These are phyloP conservation scores for Antitype chi DNA, from an alignment of 2,888 invertebrate species.

Conservation along the genomic window DNA sequence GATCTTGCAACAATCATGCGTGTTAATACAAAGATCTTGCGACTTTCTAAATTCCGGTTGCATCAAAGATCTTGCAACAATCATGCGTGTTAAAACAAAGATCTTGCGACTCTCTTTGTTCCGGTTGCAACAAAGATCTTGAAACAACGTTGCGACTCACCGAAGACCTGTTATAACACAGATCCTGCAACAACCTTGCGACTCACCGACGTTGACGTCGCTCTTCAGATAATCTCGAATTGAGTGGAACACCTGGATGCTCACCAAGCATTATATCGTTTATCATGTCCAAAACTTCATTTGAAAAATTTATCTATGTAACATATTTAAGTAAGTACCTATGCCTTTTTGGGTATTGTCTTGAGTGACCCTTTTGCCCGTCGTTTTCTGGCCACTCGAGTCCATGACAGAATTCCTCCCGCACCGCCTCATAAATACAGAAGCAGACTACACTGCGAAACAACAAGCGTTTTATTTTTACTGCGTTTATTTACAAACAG, in stretches of 20 bases:
- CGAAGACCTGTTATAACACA: background rate
- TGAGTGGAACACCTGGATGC: too few relatives aligned
- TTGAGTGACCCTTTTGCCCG: conserved; percentile 14
- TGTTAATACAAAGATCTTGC: too few relatives aligned
- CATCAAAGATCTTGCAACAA: background rate
- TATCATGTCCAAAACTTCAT: background rate
- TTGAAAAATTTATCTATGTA: background rate
- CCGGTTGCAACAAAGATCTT: too few relatives aligned
- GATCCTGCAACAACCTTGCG: background rate
- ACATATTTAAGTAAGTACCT: background rate
- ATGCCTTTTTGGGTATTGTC: background rate
- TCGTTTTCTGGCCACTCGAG: background rate
- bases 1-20: background rate
- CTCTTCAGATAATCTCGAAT: background rate
- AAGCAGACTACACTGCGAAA: conserved; percentile 45
- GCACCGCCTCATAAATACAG: conserved; percentile 55
- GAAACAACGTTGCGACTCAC: too few relatives aligned
- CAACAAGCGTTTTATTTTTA: conserved; percentile 50
- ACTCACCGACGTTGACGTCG: background rate
- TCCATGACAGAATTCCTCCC: background rate
- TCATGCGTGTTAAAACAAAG: too few relatives aligned
- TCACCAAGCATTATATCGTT: too few relatives aligned
- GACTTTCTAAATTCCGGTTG: background rate
- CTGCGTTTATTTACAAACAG: conserved; percentile 55
- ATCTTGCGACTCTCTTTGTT: too few relatives aligned